Evolutionary conservation across 2,797 vertebrate species (phyloP), one percentile per base, ranked within the genome.

Genomic region (Borostomias antarcticus): DNA sequence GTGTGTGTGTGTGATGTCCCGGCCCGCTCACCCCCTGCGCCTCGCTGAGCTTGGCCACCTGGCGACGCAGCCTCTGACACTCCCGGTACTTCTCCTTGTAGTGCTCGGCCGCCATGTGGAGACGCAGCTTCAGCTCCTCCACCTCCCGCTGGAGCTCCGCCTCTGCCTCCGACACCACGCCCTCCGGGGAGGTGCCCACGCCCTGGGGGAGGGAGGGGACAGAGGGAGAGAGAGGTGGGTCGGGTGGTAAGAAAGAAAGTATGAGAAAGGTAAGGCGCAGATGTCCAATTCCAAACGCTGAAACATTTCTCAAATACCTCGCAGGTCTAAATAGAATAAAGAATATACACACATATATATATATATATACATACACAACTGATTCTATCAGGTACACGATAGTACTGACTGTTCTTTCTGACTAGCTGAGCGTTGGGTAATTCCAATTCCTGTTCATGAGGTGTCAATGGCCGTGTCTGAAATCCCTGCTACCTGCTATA

Each of bases 21-120:
- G n/a, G n/a, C n/a, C n/a, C n/a, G n/a, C 85, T 89, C 74, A 90
- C 89, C 75, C 77, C 81, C 71, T 91, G 95, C 15, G 87, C 90
- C 62, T 97, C 95, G 66, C 92, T 92, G 72, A 97, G 92, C 80
- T 93, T 98, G 75, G 93, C 93, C 66, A 98, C 93, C 93, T 99
- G 96, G 81, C 95, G 95, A 70, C 97, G 96, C 69, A 98, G 94
- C 62, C 94, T 94, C 84, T 98, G 97, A 73, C 97, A 99, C 84
- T 99, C 98, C 75, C 96, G 91, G 87, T 97, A 99, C 85, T 98
- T 99, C 82, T 98, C 97, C 85, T 96, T 98, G 81, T 98, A 99
- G 86, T 99, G 97, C 72, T 98, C 98, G 23, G 96, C 96, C 25
- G 96, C 97, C 98, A 99, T 99, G 78, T 99, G 96, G 57, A 99